Evolutionary conservation across 2,888 invertebrate species (phyloP), one percentile per base, ranked within the genome.

Genomic region (Orthosia gothica): DNA sequence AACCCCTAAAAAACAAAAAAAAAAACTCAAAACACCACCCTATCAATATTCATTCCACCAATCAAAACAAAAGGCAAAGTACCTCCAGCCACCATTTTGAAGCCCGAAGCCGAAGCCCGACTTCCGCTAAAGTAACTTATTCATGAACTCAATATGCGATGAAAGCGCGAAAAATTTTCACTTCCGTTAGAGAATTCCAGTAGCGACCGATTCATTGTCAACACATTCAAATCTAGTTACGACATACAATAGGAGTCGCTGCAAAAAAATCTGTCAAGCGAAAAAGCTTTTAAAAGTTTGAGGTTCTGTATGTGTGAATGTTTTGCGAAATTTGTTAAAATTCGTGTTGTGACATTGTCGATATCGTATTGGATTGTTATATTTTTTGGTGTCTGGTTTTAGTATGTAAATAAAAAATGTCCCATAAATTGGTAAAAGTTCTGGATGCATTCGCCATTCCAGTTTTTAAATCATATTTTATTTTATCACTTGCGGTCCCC

Each of bases 171-270:
- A 79, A 81, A 81, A 74, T 79, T 75, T 79, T 75, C 81, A 79
- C 67, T 79, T 76, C 71, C 64, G 79, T 80, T 78, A 74, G 64
- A 62, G 73, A 82, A 87, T 86, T 80, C 74, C 72, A 67, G 78
- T 63, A 70, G 79, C 74, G 76, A 74, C 32, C 81, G 79, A 86
- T 83, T 84, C 81, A 87, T 89, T 88, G 89, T 88, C 86, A 89
- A 87, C 88, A 80, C 79, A 87, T 83, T 87, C 87, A 68, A 81
- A 85, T 84, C 86, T 82, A 82, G 88, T 87, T 86, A 87, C 77
- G 68, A 68, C 57, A 72, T 81, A 84, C 76, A 86, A 88, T 89
- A 85, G 81, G 75, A 64, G 81, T 66, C 32, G 54, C 32, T 63
- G 54, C 70, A 85, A 81, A 84, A 81, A 74, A 20, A 40, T 55